A percentile compares a stretch with the other conserved stretches of the same genome.
Conservation (phyloP, 2,797 vertebrate genomes). For the Kryptopterus vitreolus region DNA sequence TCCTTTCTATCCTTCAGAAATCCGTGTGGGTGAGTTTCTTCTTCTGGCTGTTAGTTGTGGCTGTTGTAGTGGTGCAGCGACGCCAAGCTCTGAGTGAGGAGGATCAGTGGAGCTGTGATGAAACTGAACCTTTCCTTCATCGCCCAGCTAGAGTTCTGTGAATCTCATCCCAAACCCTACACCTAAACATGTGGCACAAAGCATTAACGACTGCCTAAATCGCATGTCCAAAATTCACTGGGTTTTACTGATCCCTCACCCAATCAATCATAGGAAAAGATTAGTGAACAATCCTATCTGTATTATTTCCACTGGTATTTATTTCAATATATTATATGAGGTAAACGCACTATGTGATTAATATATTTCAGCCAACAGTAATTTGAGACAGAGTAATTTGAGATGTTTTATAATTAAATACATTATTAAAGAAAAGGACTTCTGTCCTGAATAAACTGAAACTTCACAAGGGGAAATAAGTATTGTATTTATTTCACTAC, state of each 20-base stretch:
- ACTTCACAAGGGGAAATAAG: neutral
- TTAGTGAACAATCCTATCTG: neutral
- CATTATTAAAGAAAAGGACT: neutral
- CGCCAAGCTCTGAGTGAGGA: slow-evolving; percentile 52
- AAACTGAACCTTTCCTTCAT: slow-evolving; percentile 76
- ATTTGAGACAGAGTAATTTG: neutral
- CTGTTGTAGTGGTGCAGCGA: slow-evolving; percentile 64
- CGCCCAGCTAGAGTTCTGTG: slow-evolving; percentile 59
- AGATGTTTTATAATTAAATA: neutral
- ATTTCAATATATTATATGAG: neutral
- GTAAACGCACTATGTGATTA: neutral
- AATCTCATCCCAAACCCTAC: slow-evolving; percentile 36
- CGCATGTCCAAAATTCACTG: neutral
- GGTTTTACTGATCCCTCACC: neutral
- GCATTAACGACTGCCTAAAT: slow-evolving; percentile 1
- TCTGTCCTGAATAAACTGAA: neutral
- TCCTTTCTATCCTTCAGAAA: slow-evolving; percentile 71
- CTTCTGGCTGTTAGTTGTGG: slow-evolving; percentile 77
- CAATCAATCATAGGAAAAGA: neutral
- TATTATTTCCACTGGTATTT: neutral
- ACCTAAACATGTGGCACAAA: neutral
- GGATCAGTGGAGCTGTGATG: slow-evolving; percentile 64
- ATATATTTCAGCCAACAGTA: neutral
- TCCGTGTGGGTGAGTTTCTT: slow-evolving; percentile 86
- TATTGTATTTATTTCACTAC: neutral